Evolutionary conservation across 1,140 invertebrate species (phyloP).

Genomic region (Hyles vespertilio): DNA sequence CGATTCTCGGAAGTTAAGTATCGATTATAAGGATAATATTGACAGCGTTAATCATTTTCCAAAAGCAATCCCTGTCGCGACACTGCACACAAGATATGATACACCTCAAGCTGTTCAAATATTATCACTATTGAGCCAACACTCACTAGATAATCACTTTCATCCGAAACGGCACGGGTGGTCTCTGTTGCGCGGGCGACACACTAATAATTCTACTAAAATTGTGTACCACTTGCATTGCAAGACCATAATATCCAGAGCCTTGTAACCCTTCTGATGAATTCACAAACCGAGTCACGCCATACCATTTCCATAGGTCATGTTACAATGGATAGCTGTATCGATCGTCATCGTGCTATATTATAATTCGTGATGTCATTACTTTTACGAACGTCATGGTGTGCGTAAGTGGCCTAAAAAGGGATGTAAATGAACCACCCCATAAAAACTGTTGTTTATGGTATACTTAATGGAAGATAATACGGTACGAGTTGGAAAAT

Average conservation of each 20-base stretch:
- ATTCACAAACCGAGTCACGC: constrained; percentile 16
- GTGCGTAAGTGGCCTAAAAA: constrained; percentile 45
- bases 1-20: too few species aligned
- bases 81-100: neutral
- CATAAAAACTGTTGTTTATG: constrained; percentile 14
- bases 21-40: too few species aligned
- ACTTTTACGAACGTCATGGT: constrained; percentile 29
- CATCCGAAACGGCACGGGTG: constrained; percentile 47
- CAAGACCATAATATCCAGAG: constrained; percentile 37
- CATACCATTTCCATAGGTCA: constrained; percentile 38
- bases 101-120: constrained; percentile 25
- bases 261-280: constrained; percentile 24
- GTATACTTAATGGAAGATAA: neutral
- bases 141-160: constrained; percentile 36
- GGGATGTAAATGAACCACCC: constrained; percentile 32
- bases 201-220: constrained; percentile 16
- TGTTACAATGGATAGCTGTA: constrained; percentile 38
- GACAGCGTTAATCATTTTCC: too few species aligned
- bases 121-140: constrained; percentile 24
- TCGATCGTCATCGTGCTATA: constrained; percentile 46
- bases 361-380: constrained; percentile 61
- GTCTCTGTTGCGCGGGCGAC: constrained; percentile 39
- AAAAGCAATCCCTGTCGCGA: too few species aligned
- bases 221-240: constrained; percentile 7
- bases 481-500: too few species aligned